phyloP scores from a whole-genome alignment of 2,888 invertebrate genomes.

The Osmoderma eremita region DNA sequence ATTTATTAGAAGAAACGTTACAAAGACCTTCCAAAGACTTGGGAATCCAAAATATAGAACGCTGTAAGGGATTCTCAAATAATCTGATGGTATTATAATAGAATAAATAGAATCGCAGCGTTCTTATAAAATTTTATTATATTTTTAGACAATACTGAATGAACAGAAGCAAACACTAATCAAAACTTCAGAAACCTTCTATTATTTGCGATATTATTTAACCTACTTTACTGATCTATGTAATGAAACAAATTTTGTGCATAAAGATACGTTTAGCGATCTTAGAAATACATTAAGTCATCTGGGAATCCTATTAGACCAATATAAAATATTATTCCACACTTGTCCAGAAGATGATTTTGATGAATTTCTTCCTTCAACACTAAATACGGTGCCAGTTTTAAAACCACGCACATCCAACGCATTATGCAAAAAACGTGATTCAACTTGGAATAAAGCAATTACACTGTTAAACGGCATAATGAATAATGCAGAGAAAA shows the following conservation, averaged over 20 bases:
- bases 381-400: constrained; percentile 52
- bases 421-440: constrained; percentile 54
- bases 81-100: constrained; percentile 73
- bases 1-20: constrained; percentile 71
- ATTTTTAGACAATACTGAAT: constrained; percentile 72
- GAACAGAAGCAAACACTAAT: constrained; percentile 73
- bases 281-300: constrained; percentile 67
- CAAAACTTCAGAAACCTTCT: constrained; percentile 68
- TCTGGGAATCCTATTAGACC: constrained; percentile 70
- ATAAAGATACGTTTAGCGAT: constrained; percentile 57
- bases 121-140: constrained; percentile 42
- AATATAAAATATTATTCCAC: constrained; percentile 74
- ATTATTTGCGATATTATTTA: constrained; percentile 67
- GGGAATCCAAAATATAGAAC: constrained; percentile 81
- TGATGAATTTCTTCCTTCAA: constrained; percentile 50
- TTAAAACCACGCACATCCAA: constrained; percentile 51
- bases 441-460: constrained; percentile 54
- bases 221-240: constrained; percentile 59
- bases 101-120: neutral
- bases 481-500: constrained; percentile 47
- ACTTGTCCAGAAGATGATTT: constrained; percentile 67
- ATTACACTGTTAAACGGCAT: constrained; percentile 48
- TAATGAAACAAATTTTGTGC: constrained; percentile 53
- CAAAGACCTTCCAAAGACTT: constrained; percentile 80
- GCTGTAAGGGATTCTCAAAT: constrained; percentile 85